Evolutionary conservation across 2,113 vertebrate genomes (phyloP).

Genomic region (Coptodon rendalli): DNA sequence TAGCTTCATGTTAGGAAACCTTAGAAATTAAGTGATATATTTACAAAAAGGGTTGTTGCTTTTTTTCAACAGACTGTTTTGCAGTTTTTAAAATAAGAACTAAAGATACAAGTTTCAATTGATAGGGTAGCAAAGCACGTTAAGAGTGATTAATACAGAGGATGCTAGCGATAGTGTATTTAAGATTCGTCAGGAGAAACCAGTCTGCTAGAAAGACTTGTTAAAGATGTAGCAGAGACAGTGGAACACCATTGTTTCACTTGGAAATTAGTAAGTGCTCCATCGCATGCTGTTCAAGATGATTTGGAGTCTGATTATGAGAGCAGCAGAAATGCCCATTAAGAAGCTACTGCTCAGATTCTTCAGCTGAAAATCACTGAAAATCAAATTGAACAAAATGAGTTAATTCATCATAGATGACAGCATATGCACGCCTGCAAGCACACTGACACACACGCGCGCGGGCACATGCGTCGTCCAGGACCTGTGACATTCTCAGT

Average conservation of each 20-base stretch:
- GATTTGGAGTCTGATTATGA: background rate
- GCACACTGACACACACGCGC: background rate
- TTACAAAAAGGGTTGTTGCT: rapidly evolving
- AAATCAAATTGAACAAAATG: slow-evolving; percentile 32
- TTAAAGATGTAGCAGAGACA: background rate
- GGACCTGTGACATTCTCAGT: background rate
- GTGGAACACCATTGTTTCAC: background rate
- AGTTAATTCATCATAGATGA: slow-evolving; percentile 26
- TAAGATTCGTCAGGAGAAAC: background rate
- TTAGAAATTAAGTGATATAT: background rate
- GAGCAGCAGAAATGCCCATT: background rate
- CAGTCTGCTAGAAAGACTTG: background rate
- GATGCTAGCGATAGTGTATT: background rate
- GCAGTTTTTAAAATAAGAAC: background rate
- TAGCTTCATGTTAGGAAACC: background rate
- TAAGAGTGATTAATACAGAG: background rate
- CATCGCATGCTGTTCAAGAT: slow-evolving; percentile 20
- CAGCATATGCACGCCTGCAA: background rate
- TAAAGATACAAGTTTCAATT: background rate
- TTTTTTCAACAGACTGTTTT: background rate
- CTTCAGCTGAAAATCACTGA: slow-evolving; percentile 11
- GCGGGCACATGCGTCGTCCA: background rate
- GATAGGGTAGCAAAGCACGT: background rate
- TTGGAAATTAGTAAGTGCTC: background rate
- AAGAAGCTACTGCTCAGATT: background rate